phyloP scores from a whole-genome alignment of 2,888 invertebrate genomes.

The Leptinotarsa peninsularis region DNA sequence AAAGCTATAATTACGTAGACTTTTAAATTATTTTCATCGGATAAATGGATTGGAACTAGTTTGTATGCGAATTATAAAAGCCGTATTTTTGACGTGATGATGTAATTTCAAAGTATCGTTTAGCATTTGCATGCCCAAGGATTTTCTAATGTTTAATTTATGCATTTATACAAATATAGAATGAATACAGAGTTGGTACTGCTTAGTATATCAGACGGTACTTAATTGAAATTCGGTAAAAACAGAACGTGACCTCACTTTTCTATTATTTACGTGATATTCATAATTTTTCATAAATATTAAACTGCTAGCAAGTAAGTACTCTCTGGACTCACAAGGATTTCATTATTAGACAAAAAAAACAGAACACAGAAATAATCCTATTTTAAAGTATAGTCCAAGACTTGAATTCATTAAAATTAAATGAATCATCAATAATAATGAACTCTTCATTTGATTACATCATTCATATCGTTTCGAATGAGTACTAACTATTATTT shows the following conservation, averaged over 20 bases:
- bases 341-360: too few species aligned
- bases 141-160: conserved; percentile 14
- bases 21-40: conserved; percentile 2
- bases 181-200: conserved; percentile 17
- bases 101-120: conserved; percentile 22
- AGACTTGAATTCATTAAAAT: too few species aligned
- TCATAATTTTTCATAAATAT: not conserved
- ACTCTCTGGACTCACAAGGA: too few species aligned
- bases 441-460: too few species aligned
- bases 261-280: not conserved
- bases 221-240: not conserved
- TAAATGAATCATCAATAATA: too few species aligned
- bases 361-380: too few species aligned
- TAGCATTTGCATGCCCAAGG: not conserved
- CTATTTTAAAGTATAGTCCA: too few species aligned
- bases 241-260: not conserved
- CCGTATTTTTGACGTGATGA: conserved; percentile 8
- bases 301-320: too few species aligned
- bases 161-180: conserved; percentile 1
- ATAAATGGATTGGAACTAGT: conserved; percentile 5
- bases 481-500: too few species aligned
- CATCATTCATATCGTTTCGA: too few species aligned
- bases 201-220: not conserved
- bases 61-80: conserved; percentile 10
- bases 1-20: conserved; percentile 7